Conservation (phyloP, 1,140 invertebrate species). For the Cardiocondyla obscurior region DNA sequence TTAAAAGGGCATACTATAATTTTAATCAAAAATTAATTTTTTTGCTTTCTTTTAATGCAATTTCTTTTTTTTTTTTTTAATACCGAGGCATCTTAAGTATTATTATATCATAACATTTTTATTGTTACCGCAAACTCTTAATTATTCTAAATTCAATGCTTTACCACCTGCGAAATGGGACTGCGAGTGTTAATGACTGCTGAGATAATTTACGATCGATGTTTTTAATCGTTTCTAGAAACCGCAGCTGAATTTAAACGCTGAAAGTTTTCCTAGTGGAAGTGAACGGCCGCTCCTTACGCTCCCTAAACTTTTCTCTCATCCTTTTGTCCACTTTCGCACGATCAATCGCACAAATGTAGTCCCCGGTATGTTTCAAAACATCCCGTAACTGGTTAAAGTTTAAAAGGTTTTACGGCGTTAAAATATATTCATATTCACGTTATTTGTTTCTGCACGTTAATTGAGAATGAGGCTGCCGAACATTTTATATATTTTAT, state of each 20-base stretch:
- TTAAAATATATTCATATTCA: neutral
- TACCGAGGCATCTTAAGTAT: neutral
- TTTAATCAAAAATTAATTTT: no score
- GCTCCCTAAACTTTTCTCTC: constrained; percentile 43
- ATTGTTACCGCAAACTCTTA: neutral
- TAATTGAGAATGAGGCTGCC: neutral
- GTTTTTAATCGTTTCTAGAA: constrained; percentile 66
- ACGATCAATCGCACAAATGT: constrained; percentile 41
- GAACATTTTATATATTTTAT: constrained; percentile 4
- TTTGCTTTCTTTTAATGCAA: neutral
- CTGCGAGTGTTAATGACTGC: neutral
- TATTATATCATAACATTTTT: neutral
- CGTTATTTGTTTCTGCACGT: neutral
- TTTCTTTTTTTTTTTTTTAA: neutral
- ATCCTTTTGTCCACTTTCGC: constrained; percentile 8
- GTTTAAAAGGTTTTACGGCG: neutral
- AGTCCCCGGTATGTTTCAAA: constrained; percentile 10
- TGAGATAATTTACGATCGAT: constrained; percentile 45
- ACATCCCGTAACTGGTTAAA: constrained; percentile 8
- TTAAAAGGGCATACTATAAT: neutral
- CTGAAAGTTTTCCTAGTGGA: constrained; percentile 65
- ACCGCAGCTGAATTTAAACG: constrained; percentile 58
- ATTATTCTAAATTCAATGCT: constrained; percentile 18
- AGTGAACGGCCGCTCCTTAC: constrained; percentile 54
- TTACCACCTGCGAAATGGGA: constrained; percentile 13